These are phyloP conservation scores for Molorchus minor DNA, from an alignment of 2,888 invertebrate species.

Conservation along the genomic window DNA sequence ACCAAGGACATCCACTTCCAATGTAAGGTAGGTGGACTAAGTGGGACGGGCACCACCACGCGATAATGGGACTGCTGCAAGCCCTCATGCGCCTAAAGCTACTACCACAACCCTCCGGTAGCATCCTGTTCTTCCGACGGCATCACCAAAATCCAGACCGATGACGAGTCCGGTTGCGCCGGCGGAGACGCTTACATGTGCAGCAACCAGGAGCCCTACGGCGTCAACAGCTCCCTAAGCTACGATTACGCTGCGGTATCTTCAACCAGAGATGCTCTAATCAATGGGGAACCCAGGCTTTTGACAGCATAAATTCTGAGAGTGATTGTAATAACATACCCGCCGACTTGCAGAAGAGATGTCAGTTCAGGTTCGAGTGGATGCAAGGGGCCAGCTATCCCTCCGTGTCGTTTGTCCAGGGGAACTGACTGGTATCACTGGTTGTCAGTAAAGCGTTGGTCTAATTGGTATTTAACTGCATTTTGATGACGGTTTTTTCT, in stretches of 20 bases:
- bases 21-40: no score
- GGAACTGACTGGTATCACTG: conserved; percentile 30
- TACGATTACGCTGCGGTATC: conserved; percentile 23
- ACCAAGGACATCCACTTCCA: no score
- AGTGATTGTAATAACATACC: conserved; percentile 36
- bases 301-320: conserved; percentile 36
- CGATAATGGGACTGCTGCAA: background rate
- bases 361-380: conserved; percentile 38
- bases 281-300: conserved; percentile 40
- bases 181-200: conserved; percentile 33
- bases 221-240: conserved; percentile 3
- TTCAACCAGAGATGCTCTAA: conserved; percentile 33
- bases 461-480: background rate
- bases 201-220: conserved; percentile 27
- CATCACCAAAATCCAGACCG: background rate
- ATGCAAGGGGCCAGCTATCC: conserved; percentile 40
- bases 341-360: conserved; percentile 33
- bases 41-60: background rate
- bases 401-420: conserved; percentile 34
- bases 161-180: conserved; percentile 3
- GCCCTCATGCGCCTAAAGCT: background rate
- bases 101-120: background rate
- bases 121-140: background rate
- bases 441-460: conserved; percentile 2
- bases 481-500: no score